A percentile compares a stretch with the other conserved stretches of the same genome.
phyloP scores from a whole-genome alignment of 2,888 invertebrate species.

The Trilocha varians region DNA sequence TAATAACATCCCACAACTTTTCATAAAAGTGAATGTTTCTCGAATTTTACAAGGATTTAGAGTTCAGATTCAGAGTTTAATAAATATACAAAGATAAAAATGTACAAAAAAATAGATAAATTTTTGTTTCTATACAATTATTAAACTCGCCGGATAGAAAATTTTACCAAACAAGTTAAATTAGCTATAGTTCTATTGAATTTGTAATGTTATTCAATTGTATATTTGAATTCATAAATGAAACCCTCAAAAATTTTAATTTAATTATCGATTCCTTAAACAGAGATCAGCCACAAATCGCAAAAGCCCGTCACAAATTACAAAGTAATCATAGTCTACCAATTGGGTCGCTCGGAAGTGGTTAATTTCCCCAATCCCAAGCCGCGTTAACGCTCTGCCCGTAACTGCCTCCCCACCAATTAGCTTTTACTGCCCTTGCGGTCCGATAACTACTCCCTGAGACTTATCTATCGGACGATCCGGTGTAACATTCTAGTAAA shows the following conservation, averaged over 20 bases:
- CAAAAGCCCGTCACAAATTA: constrained; percentile 33
- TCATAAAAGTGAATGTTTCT: no score
- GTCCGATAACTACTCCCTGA: constrained; percentile 57
- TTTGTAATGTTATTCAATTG: no score
- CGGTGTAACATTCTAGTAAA: constrained; percentile 28
- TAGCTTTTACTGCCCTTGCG: constrained; percentile 67
- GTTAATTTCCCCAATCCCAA: constrained; percentile 61
- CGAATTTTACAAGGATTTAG: no score
- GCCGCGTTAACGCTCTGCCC: constrained; percentile 39
- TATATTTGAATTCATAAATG: no score
- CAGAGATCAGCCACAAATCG: constrained; percentile 27
- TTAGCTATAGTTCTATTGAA: no score
- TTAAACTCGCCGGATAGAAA: no score
- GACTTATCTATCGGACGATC: constrained; percentile 57
- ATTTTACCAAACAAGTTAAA: no score
- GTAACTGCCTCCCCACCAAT: constrained; percentile 59
- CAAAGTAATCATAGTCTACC: constrained; percentile 61
- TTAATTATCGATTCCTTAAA: neutral
- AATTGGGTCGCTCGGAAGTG: constrained; percentile 58
- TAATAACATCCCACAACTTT: no score
- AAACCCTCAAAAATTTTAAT: neutral
- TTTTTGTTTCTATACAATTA: no score
- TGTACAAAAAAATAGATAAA: no score
- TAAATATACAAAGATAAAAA: no score
- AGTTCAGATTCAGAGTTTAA: no score